Evolutionary conservation across 2,888 invertebrate genomes (phyloP).

Genomic region (Xiphydria camelus): DNA sequence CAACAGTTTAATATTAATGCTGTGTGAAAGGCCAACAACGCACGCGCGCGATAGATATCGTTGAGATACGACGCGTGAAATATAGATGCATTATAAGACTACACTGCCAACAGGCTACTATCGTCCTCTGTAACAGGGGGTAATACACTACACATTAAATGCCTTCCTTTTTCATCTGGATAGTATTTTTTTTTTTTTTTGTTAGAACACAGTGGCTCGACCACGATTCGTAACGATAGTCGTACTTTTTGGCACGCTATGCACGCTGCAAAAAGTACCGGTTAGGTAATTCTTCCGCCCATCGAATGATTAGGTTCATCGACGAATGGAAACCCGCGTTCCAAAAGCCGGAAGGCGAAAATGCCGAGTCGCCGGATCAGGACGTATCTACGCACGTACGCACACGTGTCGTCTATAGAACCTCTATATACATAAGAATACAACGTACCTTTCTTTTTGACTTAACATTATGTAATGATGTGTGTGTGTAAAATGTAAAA

Average conservation of each 20-base stretch:
- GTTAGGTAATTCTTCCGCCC: conserved; percentile 8
- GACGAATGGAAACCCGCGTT: conserved; percentile 17
- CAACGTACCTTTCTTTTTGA: conserved; percentile 5
- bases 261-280: conserved; percentile 21
- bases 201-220: conserved; percentile 20
- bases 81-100: conserved; percentile 18
- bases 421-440: conserved; percentile 8
- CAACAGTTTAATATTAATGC: background rate
- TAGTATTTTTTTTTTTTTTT: conserved; percentile 3
- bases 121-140: conserved; percentile 15
- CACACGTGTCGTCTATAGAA: background rate
- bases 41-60: conserved; percentile 29
- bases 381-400: conserved; percentile 8
- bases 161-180: background rate
- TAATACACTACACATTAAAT: background rate
- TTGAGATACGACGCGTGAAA: conserved; percentile 31
- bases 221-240: conserved; percentile 20
- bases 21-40: conserved; percentile 28
- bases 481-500: too few relatives aligned
- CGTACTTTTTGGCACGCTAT: conserved; percentile 26
- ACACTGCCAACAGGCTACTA: conserved; percentile 7
- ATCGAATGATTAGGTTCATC: conserved; percentile 3
- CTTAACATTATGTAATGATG: conserved; percentile 13
- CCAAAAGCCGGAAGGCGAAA: conserved; percentile 20
- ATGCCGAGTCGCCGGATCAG: conserved; percentile 15